These are phyloP conservation scores for Leptarthrus brevirostris DNA, from an alignment of 2,888 invertebrate genomes.

Conservation along the genomic window DNA sequence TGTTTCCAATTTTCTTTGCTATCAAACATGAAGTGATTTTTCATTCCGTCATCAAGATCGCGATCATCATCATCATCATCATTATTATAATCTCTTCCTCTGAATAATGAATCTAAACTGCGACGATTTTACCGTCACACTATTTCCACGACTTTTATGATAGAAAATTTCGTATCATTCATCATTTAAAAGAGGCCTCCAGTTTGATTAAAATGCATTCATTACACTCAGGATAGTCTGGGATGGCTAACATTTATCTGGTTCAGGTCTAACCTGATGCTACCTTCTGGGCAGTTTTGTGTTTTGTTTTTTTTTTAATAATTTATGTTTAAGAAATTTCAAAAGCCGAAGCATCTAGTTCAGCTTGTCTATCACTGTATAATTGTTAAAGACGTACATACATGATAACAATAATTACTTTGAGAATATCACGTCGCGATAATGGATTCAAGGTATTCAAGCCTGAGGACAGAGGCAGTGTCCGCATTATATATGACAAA, in stretches of 20 bases:
- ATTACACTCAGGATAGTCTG: slow-evolving; percentile 19
- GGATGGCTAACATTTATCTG: slow-evolving; percentile 37
- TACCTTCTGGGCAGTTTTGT: slow-evolving; percentile 33
- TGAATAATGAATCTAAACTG: slow-evolving; percentile 43
- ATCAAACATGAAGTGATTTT: slow-evolving; percentile 37
- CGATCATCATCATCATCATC: slow-evolving; percentile 28
- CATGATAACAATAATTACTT: slow-evolving; percentile 45
- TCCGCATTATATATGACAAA: slow-evolving; percentile 21
- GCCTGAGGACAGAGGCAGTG: slow-evolving; percentile 18
- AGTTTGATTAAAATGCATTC: slow-evolving; percentile 47
- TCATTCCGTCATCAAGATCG: slow-evolving; percentile 38
- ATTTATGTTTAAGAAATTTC: neutral
- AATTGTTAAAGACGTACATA: slow-evolving; percentile 41
- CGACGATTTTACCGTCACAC: slow-evolving; percentile 31
- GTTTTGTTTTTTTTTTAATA: slow-evolving; percentile 7
- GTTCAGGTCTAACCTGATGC: slow-evolving; percentile 15
- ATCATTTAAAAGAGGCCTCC: slow-evolving; percentile 36
- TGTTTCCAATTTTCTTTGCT: slow-evolving; percentile 39
- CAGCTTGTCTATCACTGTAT: slow-evolving; percentile 37
- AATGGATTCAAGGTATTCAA: slow-evolving; percentile 31
- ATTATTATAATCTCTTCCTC: slow-evolving; percentile 33
- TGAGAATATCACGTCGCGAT: slow-evolving; percentile 38
- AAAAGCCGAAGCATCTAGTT: slow-evolving; percentile 30
- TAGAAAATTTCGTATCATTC: slow-evolving; percentile 31
- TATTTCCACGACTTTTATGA: slow-evolving; percentile 35